phyloP scores from a whole-genome alignment of 2,113 vertebrate species.

The Globicephala melas region DNA sequence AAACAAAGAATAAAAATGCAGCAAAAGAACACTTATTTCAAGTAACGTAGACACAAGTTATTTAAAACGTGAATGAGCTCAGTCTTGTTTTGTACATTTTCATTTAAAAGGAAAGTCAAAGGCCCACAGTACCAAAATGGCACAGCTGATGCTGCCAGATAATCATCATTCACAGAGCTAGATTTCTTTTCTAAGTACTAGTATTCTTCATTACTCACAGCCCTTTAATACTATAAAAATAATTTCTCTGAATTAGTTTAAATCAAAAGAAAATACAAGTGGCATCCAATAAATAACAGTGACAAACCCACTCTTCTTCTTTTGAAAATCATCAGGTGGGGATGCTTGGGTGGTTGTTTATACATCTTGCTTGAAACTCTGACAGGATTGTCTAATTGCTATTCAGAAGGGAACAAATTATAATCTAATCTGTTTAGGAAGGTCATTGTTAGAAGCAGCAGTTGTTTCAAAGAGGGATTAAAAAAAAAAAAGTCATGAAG shows the following conservation, averaged over 20 bases:
- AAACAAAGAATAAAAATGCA: conserved; percentile 19
- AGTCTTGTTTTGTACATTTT: background rate
- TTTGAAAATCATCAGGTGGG: conserved; percentile 26
- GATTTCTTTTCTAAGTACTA: background rate
- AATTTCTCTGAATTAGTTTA: conserved; percentile 20
- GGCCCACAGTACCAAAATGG: background rate
- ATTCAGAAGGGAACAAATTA: conserved; percentile 8
- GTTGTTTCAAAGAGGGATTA: background rate
- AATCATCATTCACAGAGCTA: background rate
- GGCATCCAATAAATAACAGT: background rate
- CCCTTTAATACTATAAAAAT: conserved; percentile 26
- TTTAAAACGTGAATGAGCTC: background rate
- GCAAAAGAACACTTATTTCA: background rate
- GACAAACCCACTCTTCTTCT: background rate
- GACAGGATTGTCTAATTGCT: conserved; percentile 24
- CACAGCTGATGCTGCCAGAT: background rate
- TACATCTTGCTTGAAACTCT: background rate
- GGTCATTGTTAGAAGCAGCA: background rate
- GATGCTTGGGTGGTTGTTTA: background rate
- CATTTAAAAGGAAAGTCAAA: background rate
- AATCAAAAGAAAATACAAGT: conserved; percentile 20
- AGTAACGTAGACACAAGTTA: background rate
- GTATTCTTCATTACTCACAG: background rate
- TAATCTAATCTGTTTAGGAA: conserved; percentile 34
- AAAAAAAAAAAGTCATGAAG: background rate